These are phyloP conservation scores for Drosophila bocki DNA, from an alignment of 1,140 invertebrate genomes.

Conservation along the genomic window DNA sequence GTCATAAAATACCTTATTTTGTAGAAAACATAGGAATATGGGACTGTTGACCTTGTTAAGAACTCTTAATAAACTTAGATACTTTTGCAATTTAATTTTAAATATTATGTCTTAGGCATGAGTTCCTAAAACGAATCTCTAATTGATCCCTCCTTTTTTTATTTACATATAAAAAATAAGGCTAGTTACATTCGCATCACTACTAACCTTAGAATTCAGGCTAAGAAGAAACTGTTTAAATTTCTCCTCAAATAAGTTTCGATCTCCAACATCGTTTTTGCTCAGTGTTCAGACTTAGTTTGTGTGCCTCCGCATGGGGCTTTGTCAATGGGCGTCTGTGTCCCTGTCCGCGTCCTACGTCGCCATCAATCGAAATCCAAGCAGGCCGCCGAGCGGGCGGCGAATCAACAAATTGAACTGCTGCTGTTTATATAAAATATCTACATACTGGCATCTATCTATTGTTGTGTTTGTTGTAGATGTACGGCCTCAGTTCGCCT, in stretches of 20 bases:
- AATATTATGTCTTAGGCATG: too few relatives aligned
- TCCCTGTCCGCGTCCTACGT: constrained; percentile 55
- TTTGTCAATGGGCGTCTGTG: constrained; percentile 39
- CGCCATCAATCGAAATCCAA: constrained; percentile 74
- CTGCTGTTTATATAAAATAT: constrained; percentile 68
- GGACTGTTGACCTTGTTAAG: too few relatives aligned
- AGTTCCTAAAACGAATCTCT: too few relatives aligned
- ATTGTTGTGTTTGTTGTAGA: constrained; percentile 51
- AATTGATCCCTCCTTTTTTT: too few relatives aligned
- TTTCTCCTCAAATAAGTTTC: too few relatives aligned
- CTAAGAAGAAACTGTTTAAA: background rate
- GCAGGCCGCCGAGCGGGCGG: constrained; percentile 38
- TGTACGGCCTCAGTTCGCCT: constrained; percentile 42
- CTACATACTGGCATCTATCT: constrained; percentile 55
- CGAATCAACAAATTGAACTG: constrained; percentile 77
- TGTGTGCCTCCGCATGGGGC: constrained; percentile 8
- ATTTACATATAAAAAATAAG: background rate
- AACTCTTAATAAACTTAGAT: too few relatives aligned
- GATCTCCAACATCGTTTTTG: background rate
- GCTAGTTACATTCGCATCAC: background rate
- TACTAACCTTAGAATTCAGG: background rate
- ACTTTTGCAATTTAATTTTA: too few relatives aligned
- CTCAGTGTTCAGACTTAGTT: constrained; percentile 16
- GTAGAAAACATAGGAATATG: too few relatives aligned
- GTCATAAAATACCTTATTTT: too few relatives aligned